These are phyloP conservation scores for Ageneiosus marmoratus DNA, from an alignment of 2,113 vertebrate genomes.

Conservation along the genomic window DNA sequence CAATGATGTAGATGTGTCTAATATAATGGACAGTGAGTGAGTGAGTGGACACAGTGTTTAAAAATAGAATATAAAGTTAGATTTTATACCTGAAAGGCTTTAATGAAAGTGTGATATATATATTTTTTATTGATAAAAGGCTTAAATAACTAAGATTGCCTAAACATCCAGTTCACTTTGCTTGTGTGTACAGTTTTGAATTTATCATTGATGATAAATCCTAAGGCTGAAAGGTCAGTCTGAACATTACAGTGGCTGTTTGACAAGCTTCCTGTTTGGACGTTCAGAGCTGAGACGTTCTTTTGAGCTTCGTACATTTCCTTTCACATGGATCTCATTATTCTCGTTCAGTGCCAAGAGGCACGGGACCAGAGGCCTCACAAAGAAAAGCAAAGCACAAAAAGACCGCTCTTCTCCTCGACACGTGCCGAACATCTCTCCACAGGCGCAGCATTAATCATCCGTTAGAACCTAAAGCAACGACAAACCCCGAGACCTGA, in stretches of 20 bases:
- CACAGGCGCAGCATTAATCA: background rate
- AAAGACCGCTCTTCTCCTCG: background rate
- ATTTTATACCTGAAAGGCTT: background rate
- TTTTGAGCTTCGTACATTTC: background rate
- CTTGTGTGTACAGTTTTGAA: background rate
- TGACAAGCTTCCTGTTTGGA: background rate
- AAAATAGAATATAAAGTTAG: background rate
- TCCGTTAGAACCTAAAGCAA: background rate
- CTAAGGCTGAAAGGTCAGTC: background rate
- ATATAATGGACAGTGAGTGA: no score
- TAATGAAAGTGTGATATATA: background rate
- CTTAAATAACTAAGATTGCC: background rate
- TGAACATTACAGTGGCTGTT: background rate
- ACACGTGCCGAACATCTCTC: background rate
- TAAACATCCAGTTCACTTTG: background rate
- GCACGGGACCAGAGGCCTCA: background rate
- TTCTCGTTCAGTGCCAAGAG: conserved; percentile 9
- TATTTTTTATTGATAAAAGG: background rate
- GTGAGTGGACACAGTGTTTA: no score
- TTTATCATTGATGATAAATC: background rate
- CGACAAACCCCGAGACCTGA: background rate
- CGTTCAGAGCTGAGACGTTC: no score
- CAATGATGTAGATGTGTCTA: no score
- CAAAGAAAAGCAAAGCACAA: background rate
- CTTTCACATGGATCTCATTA: conserved; percentile 28